Evolutionary conservation across 2,888 invertebrate species (phyloP), one percentile per base, ranked within the genome.

Genomic region (Cryptus viduatorius): DNA sequence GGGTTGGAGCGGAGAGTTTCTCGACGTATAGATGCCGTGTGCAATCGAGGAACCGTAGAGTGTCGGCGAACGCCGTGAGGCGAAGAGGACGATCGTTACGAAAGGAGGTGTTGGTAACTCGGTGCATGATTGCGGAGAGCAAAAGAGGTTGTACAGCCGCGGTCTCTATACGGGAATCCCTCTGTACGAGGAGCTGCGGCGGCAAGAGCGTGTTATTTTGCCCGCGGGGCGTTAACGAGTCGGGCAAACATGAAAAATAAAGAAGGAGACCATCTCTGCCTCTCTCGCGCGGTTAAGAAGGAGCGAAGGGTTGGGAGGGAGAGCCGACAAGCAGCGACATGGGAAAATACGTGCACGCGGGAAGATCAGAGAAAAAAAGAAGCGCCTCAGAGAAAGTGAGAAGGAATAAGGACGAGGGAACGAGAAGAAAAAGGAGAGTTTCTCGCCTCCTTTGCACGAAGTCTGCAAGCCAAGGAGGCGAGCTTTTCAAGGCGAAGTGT

Each of bases 221-320:
- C 84, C 89, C 88, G 89, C 88, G 87, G 90, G 90, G 91, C 90
- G 91, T 91, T 91, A 91, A 92, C 91, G 89, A 91, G 91, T 88
- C 91, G 89, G 90, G 88, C 89, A 92, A 91, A 92, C 87, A 91
- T 85, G 80, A 79, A 78, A 84, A 79, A 79, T 86, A 71, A 83
- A 84, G 80, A 72, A 73, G 80, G 69, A 73, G 64, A 65, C 46
- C 8, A 42, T 44, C 46, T 64, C 69, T 61, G 56, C 56, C 29
- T 19, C 73, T 65, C 10, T 42, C 46, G 78, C 72, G 72, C 56
- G 72, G 10, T 37, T 56, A 59, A 80, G 77, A 76, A 69, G 82
- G 71, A 80, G 77, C 75, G 65, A 79, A 84, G 84, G 81, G 84
- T 64, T 79, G 78, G 78, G 65, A 76, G 72, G 56, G 31, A 73